phyloP scores from a whole-genome alignment of 2,888 invertebrate species.

The Micoletzkya japonica region DNA sequence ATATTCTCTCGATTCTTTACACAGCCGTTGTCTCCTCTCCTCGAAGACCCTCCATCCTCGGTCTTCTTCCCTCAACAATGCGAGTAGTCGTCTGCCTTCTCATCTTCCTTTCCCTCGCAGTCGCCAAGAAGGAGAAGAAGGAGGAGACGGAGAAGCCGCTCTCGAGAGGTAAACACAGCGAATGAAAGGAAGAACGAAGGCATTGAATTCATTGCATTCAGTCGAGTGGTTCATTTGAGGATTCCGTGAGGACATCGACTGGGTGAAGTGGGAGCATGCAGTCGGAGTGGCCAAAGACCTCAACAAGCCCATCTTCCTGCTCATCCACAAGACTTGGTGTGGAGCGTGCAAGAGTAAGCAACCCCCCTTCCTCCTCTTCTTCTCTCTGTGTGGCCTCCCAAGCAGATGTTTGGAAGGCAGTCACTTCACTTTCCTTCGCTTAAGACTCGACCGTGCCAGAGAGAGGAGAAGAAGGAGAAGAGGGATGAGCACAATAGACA shows the following conservation, averaged over 20 bases:
- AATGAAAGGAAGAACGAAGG: neutral
- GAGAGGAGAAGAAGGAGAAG: too few relatives aligned
- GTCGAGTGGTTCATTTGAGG: slow-evolving; percentile 37
- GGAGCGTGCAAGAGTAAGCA: slow-evolving; percentile 67
- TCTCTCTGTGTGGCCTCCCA: too few relatives aligned
- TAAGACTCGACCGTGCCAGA: too few relatives aligned
- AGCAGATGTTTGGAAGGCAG: too few relatives aligned
- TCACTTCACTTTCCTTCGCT: too few relatives aligned
- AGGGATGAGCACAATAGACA: too few relatives aligned
- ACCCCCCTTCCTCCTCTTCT: too few relatives aligned
- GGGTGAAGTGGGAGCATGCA: slow-evolving; percentile 58
- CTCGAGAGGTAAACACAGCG: neutral
- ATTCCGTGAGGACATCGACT: slow-evolving; percentile 58
- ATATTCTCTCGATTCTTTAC: neutral
- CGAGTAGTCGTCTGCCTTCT: neutral
- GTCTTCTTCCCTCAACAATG: slow-evolving; percentile 7
- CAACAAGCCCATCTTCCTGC: slow-evolving; percentile 66
- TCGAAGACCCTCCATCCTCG: neutral
- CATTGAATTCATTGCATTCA: neutral
- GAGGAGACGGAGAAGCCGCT: neutral
- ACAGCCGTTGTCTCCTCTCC: neutral
- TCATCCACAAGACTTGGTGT: slow-evolving; percentile 68
- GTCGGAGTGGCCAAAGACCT: slow-evolving; percentile 55
- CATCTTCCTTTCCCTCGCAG: neutral
- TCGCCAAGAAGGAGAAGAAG: neutral